phyloP scores from a whole-genome alignment of 2,797 vertebrate species.

The Gobio occitaniae region DNA sequence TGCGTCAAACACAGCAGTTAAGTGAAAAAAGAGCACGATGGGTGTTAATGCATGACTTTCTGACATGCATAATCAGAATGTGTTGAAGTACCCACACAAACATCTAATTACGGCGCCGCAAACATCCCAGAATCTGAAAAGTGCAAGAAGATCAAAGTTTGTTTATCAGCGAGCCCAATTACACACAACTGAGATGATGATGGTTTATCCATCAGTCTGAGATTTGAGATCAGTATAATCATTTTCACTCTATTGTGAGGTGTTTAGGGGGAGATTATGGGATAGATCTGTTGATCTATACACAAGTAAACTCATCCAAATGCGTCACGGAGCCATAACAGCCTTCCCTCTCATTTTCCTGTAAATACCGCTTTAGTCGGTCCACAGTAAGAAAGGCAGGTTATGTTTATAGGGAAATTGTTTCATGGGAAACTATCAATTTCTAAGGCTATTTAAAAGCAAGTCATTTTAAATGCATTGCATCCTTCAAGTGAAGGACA shows the following conservation, averaged over 20 bases:
- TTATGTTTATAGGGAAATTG: not conserved
- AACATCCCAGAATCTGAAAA: constrained; percentile 7
- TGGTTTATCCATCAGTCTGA: not conserved
- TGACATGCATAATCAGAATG: constrained; percentile 36
- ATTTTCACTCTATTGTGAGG: not conserved
- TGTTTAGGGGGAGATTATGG: not conserved
- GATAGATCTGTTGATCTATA: not conserved
- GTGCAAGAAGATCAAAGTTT: constrained; percentile 36
- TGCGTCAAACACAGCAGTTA: not conserved
- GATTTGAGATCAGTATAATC: constrained; percentile 1
- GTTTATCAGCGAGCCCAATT: constrained; percentile 35
- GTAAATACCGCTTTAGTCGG: not conserved
- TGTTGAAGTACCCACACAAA: constrained; percentile 35
- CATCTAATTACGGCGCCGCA: constrained; percentile 24
- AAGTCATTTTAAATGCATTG: not conserved
- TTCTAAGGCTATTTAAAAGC: constrained; percentile 3
- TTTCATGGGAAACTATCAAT: constrained; percentile 3
- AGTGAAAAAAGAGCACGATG: not conserved
- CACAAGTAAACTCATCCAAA: not conserved
- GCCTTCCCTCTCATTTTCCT: not conserved
- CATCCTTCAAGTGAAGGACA: not conserved
- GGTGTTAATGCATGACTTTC: constrained; percentile 15
- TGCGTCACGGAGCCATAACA: not conserved
- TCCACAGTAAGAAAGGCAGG: not conserved
- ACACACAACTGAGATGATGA: constrained; percentile 29